phyloP scores from a whole-genome alignment of 2,113 vertebrate genomes.

The Symphodus melops region DNA sequence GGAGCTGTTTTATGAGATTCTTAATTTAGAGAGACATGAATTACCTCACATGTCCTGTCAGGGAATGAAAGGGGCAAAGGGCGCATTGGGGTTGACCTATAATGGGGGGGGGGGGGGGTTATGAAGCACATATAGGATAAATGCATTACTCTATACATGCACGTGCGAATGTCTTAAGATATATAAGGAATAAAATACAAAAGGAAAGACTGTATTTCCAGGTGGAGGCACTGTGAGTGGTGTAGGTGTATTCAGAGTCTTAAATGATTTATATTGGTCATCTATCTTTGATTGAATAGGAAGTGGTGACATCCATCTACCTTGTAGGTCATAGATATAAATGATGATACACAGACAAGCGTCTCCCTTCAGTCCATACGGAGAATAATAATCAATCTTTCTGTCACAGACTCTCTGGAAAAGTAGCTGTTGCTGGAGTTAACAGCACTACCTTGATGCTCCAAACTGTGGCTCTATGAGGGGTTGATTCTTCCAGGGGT shows the following conservation, averaged over 20 bases:
- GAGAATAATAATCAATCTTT: slow-evolving; percentile 72
- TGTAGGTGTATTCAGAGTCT: slow-evolving; percentile 38
- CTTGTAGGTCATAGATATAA: slow-evolving; percentile 73
- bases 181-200: slow-evolving; percentile 24
- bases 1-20: slow-evolving; percentile 71
- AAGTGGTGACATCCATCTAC: slow-evolving; percentile 68
- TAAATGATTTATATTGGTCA: slow-evolving; percentile 60
- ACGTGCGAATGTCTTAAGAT: slow-evolving; percentile 1
- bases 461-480: slow-evolving; percentile 27
- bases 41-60: slow-evolving; percentile 63
- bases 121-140: slow-evolving; percentile 52
- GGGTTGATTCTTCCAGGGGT: slow-evolving; percentile 58
- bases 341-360: slow-evolving; percentile 65
- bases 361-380: slow-evolving; percentile 57
- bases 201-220: slow-evolving; percentile 26
- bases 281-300: slow-evolving; percentile 65
- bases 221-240: slow-evolving; percentile 9
- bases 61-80: slow-evolving; percentile 65
- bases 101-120: slow-evolving; percentile 45
- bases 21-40: slow-evolving; percentile 80
- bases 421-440: slow-evolving; percentile 43
- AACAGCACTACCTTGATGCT: slow-evolving; percentile 34
- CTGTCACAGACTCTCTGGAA: slow-evolving; percentile 50
- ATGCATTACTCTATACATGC: slow-evolving; percentile 1
- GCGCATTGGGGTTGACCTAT: slow-evolving; percentile 66